Evolutionary conservation across 2,797 vertebrate genomes (phyloP), one percentile per base, ranked within the genome.

Genomic region (Sebastes trivittatus): DNA sequence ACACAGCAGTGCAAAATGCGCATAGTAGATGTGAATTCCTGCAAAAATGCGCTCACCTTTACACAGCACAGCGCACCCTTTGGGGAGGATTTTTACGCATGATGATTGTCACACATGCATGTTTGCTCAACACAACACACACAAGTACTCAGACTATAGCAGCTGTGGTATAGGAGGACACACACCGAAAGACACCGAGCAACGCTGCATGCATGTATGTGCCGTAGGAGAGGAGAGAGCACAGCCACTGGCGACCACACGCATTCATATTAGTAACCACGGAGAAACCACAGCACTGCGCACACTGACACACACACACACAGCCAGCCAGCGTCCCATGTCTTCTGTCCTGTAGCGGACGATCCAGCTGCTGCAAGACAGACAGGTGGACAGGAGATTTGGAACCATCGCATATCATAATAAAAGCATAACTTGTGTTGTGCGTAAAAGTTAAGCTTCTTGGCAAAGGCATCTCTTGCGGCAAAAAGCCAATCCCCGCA

Each of bases 241-340:
- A 34, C 78, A 72, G 68, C 80, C 81, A 68, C 86, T 6, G 60
- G 80, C 90, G 92, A 92, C 91, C 91, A 92, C 93, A 95, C 93
- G 71, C 92, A 82, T 84, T 74, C 81, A 74, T 67, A 88, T 76
- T 54, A 79, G 73, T 77, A 88, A 88, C 89, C 77, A 83, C 80
- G 60, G 77, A 63, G 79, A 88, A 82, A 89, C 75, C 86, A 89
- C 87, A 82, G 81, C 87, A 77, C 49, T 55, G 80, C 81, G 75
- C 88, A 25, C 13, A 11, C 34, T 38, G 36, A 7, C 11, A 6
- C 23, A 42, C 13, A 8, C 7, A 7, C 7, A 8, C 7, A 3
- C 23, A 9, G 22, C 14, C n/a, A 32, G 54, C 30, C 73, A 36
- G 52, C 30, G 73, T 84, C 85, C 80, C 71, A 54, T 69, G 78